phyloP scores from a whole-genome alignment of 2,113 vertebrate genomes.

The Peromyscus polionotus region DNA sequence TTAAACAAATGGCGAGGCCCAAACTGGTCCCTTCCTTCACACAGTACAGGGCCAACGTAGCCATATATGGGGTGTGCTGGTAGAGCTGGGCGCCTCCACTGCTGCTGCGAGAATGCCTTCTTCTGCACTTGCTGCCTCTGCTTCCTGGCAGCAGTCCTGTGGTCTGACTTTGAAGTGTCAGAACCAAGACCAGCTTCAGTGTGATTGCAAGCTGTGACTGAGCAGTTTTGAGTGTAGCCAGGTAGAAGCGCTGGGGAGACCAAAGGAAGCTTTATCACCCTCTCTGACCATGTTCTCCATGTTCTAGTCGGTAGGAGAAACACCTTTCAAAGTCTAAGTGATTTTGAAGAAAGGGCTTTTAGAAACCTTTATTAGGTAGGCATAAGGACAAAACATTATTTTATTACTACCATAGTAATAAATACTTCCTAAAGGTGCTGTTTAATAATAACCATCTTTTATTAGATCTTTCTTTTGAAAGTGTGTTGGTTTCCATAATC shows the following conservation, averaged over 20 bases:
- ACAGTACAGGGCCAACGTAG: conserved; percentile 31
- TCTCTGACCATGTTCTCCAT: conserved; percentile 28
- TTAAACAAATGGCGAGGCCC: neutral
- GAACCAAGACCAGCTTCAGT: conserved; percentile 65
- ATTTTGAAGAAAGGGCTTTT: conserved; percentile 7
- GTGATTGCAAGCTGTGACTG: conserved; percentile 66
- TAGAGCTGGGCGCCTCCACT: neutral
- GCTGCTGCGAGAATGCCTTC: conserved; percentile 13
- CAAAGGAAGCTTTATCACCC: neutral
- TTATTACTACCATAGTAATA: neutral
- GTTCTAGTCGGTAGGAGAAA: neutral
- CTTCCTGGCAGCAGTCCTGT: conserved; percentile 79
- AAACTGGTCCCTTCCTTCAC: conserved; percentile 47
- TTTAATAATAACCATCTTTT: conserved; percentile 12
- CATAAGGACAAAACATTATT: neutral
- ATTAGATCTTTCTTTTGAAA: conserved; percentile 31
- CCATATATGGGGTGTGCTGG: conserved; percentile 50
- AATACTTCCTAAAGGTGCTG: neutral
- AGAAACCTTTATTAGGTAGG: neutral
- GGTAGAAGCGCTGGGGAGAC: conserved; percentile 12
- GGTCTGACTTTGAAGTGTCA: conserved; percentile 79
- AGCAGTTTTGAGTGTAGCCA: conserved; percentile 51
- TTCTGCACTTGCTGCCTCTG: conserved; percentile 48
- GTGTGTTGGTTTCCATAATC: neutral
- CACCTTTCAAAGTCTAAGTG: conserved; percentile 11